phyloP scores from a whole-genome alignment of 2,888 invertebrate genomes.

The Brachypterus glaber region DNA sequence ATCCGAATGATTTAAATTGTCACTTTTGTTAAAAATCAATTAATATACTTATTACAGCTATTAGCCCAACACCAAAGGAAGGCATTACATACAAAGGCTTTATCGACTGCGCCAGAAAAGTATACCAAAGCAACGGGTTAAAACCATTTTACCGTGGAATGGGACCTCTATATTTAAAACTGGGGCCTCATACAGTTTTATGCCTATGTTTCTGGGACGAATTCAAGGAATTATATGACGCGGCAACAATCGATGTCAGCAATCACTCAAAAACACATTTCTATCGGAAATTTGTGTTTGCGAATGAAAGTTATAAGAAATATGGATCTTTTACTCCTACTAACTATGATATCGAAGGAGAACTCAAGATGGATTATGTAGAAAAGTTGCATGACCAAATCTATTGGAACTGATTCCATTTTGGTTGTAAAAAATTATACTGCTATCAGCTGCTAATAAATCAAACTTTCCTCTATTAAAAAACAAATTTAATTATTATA shows the following conservation, averaged over 20 bases:
- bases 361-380: no score
- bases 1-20: no score
- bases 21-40: background rate
- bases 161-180: constrained; percentile 72
- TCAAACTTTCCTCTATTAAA: no score
- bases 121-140: constrained; percentile 48
- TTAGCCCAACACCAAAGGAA: constrained; percentile 44
- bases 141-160: constrained; percentile 80
- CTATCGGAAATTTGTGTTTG: constrained; percentile 22
- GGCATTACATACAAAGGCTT: constrained; percentile 61
- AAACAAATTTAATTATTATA: no score
- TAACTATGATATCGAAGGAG: background rate
- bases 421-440: no score
- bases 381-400: no score
- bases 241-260: constrained; percentile 15
- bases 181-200: constrained; percentile 84
- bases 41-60: constrained; percentile 41
- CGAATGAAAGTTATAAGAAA: constrained; percentile 21
- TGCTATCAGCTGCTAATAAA: no score
- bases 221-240: constrained; percentile 49
- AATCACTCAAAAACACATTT: constrained; percentile 12
- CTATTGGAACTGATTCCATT: no score
- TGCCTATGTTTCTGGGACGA: constrained; percentile 82
- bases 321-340: background rate
- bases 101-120: constrained; percentile 55